Base-by-base conservation (phyloP, 2,888 invertebrate species). In the Meiosimyza decipiens region DNA sequence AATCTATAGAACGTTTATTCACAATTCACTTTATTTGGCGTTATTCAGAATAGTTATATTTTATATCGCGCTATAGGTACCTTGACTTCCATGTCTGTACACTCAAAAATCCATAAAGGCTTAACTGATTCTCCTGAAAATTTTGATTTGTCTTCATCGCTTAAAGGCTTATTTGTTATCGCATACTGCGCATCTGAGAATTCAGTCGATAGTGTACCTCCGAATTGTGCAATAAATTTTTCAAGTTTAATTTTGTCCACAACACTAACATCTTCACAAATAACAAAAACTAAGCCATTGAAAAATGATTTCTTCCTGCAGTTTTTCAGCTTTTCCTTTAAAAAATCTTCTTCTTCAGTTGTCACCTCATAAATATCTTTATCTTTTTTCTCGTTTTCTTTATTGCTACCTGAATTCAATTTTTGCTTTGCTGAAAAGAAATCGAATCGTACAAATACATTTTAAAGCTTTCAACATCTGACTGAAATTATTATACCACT, bases 281-380 rank as follows among this genome's bases (percentile, higher is more conserved):
- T 51, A 50, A 76, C 78, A 66, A 82, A 81, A 64, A 63, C 76
- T 6, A 75, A 73, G 4, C 71, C 62, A 18, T 77, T 73, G 54
- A 80, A 82, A 59, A 79, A 76, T 40, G 9, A 40, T 28, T 28
- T 28, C 40, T 40, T 40, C 6, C 9, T 9, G 40, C 40, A 5
- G 9, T 7, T 40, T 40, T 9, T 9, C 2, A 9, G 22, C 51
- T 50, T 76, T 11, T 79, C 77, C 13, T 77, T 59, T 28, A 84
- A 71, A 75, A 80, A 86, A 22, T 86, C 85, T 73, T 87, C 87
- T 67, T 86, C 87, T 59, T 86, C 87, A 4, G 86, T 86, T 68
- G 81, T 80, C 0, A 75, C 75, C n/a, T 87, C 86, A 72, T 77
- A 86, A n/a, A 82, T 71, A 72, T 81, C 78, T 11, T 33, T 22